phyloP scores from a whole-genome alignment of 2,113 vertebrate genomes.

The Clarias magur region DNA sequence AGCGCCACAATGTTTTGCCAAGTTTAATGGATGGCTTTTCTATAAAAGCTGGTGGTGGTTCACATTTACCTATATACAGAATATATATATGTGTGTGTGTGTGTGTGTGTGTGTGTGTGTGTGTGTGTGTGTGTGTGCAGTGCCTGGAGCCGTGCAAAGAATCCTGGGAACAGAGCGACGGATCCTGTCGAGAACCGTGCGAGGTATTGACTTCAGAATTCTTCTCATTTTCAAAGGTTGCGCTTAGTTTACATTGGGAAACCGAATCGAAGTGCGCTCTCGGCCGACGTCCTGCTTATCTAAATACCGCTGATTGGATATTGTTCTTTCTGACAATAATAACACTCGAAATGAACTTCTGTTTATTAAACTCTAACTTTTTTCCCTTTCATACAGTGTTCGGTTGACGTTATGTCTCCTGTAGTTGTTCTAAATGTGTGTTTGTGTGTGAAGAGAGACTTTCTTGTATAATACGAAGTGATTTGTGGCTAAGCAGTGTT shows the following conservation, averaged over 20 bases:
- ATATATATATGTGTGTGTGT: too few species aligned
- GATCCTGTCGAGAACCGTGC: constrained; percentile 82
- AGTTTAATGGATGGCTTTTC: constrained; percentile 11
- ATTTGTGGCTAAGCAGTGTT: constrained; percentile 19
- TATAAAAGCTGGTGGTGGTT: constrained; percentile 1
- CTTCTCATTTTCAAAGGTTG: constrained; percentile 25
- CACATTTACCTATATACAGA: not conserved
- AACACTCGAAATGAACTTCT: constrained; percentile 20
- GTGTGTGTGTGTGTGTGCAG: constrained; percentile 63
- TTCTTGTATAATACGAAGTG: constrained; percentile 19
- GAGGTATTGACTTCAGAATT: constrained; percentile 70
- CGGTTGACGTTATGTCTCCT: constrained; percentile 10
- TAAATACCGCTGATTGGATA: constrained; percentile 26
- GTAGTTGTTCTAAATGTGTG: constrained; percentile 22
- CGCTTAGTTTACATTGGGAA: constrained; percentile 22
- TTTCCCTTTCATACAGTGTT: constrained; percentile 22
- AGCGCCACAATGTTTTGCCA: not conserved
- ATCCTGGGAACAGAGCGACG: constrained; percentile 78
- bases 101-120: too few species aligned
- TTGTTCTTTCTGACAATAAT: constrained; percentile 34
- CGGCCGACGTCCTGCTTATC: constrained; percentile 11
- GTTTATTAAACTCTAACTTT: not conserved
- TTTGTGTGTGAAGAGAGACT: not conserved
- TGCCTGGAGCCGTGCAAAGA: constrained; percentile 92
- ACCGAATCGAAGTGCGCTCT: not conserved